These are phyloP conservation scores for Fragum fragum DNA, from an alignment of 2,888 invertebrate species.

Conservation along the genomic window DNA sequence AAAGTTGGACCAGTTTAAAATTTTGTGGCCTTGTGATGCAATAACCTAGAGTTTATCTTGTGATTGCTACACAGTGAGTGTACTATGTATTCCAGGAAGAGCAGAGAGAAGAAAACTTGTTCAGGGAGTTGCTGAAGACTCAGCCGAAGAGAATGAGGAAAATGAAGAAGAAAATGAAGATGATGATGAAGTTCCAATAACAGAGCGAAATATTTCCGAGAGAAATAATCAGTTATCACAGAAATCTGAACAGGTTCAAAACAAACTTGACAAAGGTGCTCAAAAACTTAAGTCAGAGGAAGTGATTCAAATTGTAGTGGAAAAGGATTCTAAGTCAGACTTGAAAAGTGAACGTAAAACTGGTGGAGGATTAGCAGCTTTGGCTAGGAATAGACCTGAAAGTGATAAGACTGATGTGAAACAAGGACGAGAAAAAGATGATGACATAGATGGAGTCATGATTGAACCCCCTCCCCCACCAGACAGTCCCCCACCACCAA, in stretches of 20 bases:
- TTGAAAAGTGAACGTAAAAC: conserved; percentile 31
- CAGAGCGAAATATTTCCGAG: conserved; percentile 54
- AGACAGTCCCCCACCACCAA: conserved; percentile 59
- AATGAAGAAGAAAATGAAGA: conserved; percentile 70
- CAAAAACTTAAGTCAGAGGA: conserved; percentile 47
- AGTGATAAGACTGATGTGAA: conserved; percentile 3
- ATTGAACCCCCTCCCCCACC: conserved; percentile 31
- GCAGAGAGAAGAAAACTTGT: conserved; percentile 70
- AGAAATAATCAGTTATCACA: conserved; percentile 52
- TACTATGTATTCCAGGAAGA: conserved; percentile 45
- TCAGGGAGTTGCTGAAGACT: conserved; percentile 80
- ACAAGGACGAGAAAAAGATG: neutral
- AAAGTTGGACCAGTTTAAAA: no score
- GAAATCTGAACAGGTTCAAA: conserved; percentile 21
- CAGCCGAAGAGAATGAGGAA: conserved; percentile 68
- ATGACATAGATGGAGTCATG: conserved; percentile 16
- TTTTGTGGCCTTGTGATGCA: no score
- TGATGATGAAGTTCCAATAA: conserved; percentile 67
- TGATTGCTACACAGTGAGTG: no score
- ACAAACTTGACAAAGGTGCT: conserved; percentile 37
- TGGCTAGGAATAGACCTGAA: conserved; percentile 44
- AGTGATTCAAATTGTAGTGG: conserved; percentile 65
- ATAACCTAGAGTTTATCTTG: no score
- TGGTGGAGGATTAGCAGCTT: conserved; percentile 46
- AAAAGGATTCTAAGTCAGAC: conserved; percentile 57